Percentiles rank a stretch among this genome's conserved stretches.
Conservation (phyloP, 2,797 vertebrate species). For the Rhabdomys pumilio region DNA sequence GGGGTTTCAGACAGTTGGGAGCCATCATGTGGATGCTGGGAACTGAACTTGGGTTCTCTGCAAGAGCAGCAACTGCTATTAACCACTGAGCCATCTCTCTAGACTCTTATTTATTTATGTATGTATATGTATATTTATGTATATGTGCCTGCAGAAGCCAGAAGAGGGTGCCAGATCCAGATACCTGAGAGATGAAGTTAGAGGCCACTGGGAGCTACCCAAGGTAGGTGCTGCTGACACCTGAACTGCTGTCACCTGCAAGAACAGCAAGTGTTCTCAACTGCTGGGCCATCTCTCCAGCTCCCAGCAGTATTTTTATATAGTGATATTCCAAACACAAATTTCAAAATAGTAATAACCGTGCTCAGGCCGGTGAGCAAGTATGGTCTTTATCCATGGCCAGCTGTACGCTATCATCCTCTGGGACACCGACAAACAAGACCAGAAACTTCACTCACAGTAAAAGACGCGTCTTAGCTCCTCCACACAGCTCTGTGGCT, state of each 20-base stretch:
- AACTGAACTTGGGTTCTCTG: background rate
- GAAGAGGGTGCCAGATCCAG: background rate
- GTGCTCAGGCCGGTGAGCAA: background rate
- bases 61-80: background rate
- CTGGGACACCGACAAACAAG: background rate
- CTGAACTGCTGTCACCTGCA: background rate
- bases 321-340: background rate
- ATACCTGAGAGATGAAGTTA: background rate
- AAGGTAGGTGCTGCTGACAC: background rate
- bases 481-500: background rate
- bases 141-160: background rate
- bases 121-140: background rate
- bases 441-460: background rate
- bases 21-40: background rate
- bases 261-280: background rate
- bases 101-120: background rate
- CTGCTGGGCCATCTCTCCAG: background rate
- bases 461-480: background rate
- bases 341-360: background rate
- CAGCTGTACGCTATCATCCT: background rate
- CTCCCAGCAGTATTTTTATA: background rate
- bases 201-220: background rate
- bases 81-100: background rate
- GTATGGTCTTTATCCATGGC: background rate
- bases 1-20: too few species aligned